phyloP scores from a whole-genome alignment of 64 coral and sea anemone genomes.

The Montipora cactus region DNA sequence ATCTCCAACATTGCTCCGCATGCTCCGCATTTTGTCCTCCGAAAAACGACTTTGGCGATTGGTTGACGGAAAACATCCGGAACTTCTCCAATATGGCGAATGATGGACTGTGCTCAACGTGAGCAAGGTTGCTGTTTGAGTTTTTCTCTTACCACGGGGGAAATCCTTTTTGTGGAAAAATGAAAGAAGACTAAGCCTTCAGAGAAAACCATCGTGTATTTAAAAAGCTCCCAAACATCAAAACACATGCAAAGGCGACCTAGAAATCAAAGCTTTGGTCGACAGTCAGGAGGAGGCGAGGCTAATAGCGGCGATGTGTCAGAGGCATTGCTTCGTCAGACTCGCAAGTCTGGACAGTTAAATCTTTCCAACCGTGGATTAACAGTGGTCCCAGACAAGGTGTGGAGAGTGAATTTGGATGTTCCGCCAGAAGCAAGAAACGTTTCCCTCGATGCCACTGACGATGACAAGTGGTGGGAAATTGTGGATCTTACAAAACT shows the following conservation, averaged over 20 bases:
- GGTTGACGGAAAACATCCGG: no score
- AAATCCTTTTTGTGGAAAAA: no score
- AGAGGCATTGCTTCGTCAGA: slow-evolving; percentile 83
- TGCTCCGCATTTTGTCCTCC: no score
- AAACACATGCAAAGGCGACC: slow-evolving; percentile 76
- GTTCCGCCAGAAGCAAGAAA: slow-evolving; percentile 85
- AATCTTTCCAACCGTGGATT: slow-evolving; percentile 91
- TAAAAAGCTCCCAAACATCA: no score
- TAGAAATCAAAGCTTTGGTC: slow-evolving; percentile 57
- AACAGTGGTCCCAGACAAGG: slow-evolving; percentile 81
- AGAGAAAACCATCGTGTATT: no score
- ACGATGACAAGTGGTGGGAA: slow-evolving; percentile 97
- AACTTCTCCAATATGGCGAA: no score
- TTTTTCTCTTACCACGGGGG: no score
- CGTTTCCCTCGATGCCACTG: slow-evolving; percentile 83
- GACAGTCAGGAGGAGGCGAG: background rate
- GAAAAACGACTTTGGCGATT: no score
- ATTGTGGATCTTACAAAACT: slow-evolving; percentile 89
- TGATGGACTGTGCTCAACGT: no score
- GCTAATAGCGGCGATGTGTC: slow-evolving; percentile 65
- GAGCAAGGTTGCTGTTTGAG: no score
- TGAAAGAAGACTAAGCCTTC: no score
- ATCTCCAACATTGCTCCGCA: no score
- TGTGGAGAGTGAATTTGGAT: slow-evolving; percentile 92
- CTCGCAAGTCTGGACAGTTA: slow-evolving; percentile 88